Percentiles rank a stretch among this genome's conserved stretches.
Conservation (phyloP, 2,113 vertebrate genomes). For the Ancistrus triradiatus region DNA sequence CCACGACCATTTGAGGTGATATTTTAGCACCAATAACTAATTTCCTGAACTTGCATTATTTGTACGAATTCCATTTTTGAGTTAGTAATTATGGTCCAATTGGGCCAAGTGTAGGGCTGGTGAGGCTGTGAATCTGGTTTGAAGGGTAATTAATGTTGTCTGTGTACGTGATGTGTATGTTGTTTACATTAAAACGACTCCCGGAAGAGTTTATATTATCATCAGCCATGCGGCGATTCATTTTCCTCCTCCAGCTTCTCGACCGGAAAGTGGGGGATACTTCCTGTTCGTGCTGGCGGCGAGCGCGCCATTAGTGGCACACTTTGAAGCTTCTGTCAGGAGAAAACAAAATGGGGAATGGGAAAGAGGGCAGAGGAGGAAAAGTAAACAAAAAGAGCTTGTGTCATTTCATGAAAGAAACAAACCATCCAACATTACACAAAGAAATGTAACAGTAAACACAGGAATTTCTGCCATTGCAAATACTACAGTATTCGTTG, state of each 20-base stretch:
- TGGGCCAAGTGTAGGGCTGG: not conserved
- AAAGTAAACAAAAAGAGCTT: conserved; percentile 33
- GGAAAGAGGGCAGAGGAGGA: conserved; percentile 25
- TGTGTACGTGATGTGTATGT: not conserved
- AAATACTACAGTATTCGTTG: too few species aligned
- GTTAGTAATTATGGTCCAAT: too few species aligned
- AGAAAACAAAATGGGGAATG: too few species aligned
- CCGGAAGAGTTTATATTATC: conserved; percentile 97
- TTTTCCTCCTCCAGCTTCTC: conserved; percentile 98
- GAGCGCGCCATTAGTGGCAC: conserved; percentile 94
- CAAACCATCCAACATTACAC: too few species aligned
- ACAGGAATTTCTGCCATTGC: not conserved
- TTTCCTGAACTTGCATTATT: too few species aligned
- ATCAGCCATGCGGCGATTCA: conserved; percentile 95
- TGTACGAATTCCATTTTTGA: too few species aligned
- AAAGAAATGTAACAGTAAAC: too few species aligned
- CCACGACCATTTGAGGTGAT: too few species aligned
- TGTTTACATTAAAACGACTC: conserved; percentile 92
- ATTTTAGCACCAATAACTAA: too few species aligned
- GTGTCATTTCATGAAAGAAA: too few species aligned
- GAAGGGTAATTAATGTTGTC: too few species aligned
- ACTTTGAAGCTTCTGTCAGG: conserved; percentile 85
- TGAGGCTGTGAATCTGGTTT: too few species aligned
- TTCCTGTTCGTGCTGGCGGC: conserved; percentile 97
- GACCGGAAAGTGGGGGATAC: conserved; percentile 89